A percentile compares a stretch with the other conserved stretches of the same genome.
Evolutionary conservation across 2,113 vertebrate genomes (phyloP).

Genomic region (Tachysurus vachellii): DNA sequence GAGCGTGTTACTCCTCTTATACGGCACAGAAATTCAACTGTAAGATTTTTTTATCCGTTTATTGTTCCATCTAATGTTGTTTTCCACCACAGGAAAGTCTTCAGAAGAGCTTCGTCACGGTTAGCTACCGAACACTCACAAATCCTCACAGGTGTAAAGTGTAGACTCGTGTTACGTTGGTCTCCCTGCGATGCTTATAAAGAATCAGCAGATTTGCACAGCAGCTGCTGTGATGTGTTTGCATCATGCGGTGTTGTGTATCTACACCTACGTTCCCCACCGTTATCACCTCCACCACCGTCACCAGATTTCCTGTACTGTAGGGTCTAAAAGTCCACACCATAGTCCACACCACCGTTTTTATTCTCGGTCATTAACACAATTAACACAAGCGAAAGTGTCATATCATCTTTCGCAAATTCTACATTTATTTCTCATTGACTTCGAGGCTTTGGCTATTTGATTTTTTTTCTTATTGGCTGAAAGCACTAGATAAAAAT

Average conservation of each 20-base stretch:
- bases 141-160: neutral
- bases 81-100: neutral
- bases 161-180: too few relatives aligned
- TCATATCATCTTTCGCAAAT: neutral
- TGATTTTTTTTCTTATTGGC: neutral
- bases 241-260: neutral
- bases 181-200: neutral
- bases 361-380: neutral
- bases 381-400: neutral
- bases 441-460: too few relatives aligned
- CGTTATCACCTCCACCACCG: neutral
- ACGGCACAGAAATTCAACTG: too few relatives aligned
- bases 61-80: neutral
- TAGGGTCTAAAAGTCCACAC: conserved; percentile 11
- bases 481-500: neutral
- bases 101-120: neutral
- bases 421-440: neutral
- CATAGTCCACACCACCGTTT: neutral
- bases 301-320: too few relatives aligned
- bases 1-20: neutral
- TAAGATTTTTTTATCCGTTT: neutral
- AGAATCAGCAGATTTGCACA: neutral
- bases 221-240: neutral
- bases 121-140: neutral
- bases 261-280: neutral